phyloP scores from a whole-genome alignment of 2,888 invertebrate genomes.

The Clepsis dumicolana region DNA sequence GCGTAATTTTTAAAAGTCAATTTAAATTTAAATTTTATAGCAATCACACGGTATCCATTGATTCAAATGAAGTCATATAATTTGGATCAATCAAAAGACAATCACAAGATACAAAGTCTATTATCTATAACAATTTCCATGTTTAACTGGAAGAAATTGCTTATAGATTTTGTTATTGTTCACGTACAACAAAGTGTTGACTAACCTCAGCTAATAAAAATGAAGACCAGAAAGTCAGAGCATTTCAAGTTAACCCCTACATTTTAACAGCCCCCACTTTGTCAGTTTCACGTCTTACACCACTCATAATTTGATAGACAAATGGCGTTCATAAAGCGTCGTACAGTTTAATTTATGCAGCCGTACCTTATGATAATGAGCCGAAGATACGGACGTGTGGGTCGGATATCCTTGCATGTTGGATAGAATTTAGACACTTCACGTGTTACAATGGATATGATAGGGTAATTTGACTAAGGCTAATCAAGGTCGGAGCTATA shows the following conservation, averaged over 20 bases:
- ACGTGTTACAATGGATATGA: constrained; percentile 1
- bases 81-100: too few relatives aligned
- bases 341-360: constrained; percentile 57
- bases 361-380: constrained; percentile 53
- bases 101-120: too few relatives aligned
- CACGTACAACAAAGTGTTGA: too few relatives aligned
- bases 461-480: constrained; percentile 30
- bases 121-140: too few relatives aligned
- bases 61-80: too few relatives aligned
- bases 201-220: too few relatives aligned
- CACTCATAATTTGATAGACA: constrained; percentile 49
- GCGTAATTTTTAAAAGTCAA: too few relatives aligned
- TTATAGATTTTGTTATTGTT: too few relatives aligned
- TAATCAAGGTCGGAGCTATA: constrained; percentile 5
- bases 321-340: constrained; percentile 51
- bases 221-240: too few relatives aligned
- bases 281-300: constrained; percentile 9
- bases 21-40: too few relatives aligned
- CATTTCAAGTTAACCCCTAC: not conserved
- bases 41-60: too few relatives aligned
- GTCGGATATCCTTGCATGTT: constrained; percentile 61
- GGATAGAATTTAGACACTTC: constrained; percentile 32
- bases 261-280: constrained; percentile 4
- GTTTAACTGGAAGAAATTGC: too few relatives aligned
- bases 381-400: constrained; percentile 45